Percentiles rank a stretch among this genome's conserved stretches.
Evolutionary conservation across 2,888 invertebrate species (phyloP).

Genomic region (Athripsodes cinereus): DNA sequence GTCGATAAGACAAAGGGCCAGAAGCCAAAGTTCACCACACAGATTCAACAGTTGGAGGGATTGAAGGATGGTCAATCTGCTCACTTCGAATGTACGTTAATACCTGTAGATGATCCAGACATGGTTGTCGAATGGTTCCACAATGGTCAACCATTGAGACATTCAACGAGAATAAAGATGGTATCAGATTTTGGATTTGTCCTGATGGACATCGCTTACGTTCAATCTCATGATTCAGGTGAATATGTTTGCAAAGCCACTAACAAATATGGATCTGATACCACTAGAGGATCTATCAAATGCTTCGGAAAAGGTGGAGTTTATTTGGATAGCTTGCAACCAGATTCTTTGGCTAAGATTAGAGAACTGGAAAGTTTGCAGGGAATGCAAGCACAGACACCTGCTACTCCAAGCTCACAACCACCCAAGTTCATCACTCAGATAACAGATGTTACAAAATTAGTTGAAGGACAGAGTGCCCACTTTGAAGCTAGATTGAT

Average conservation of each 20-base stretch:
- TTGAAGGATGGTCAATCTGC: constrained; percentile 90
- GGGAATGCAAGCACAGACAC: constrained; percentile 59
- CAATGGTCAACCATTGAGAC: constrained; percentile 83
- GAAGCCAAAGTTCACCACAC: constrained; percentile 83
- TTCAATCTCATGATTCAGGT: constrained; percentile 88
- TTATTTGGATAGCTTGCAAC: constrained; percentile 83
- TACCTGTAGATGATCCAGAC: constrained; percentile 90
- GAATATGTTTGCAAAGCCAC: constrained; percentile 90
- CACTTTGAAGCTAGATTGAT: constrained; percentile 89
- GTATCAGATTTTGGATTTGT: constrained; percentile 95
- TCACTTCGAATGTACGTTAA: constrained; percentile 91
- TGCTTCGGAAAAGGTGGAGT: constrained; percentile 83
- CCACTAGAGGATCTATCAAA: constrained; percentile 75
- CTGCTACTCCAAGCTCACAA: constrained; percentile 63
- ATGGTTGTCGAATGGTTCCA: constrained; percentile 96
- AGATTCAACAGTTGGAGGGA: constrained; percentile 75
- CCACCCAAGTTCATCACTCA: constrained; percentile 88
- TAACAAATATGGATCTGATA: constrained; percentile 87
- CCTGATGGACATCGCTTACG: constrained; percentile 88
- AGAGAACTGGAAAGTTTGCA: constrained; percentile 75
- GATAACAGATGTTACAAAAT: constrained; percentile 73
- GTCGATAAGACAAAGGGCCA: constrained; percentile 80
- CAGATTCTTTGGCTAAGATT: constrained; percentile 83
- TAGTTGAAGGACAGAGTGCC: constrained; percentile 93
- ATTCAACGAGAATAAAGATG: constrained; percentile 85